A percentile compares a stretch with the other conserved stretches of the same genome.
These are phyloP conservation scores for Syngnathus scovelli DNA, from an alignment of 2,113 vertebrate species.

Conservation along the genomic window DNA sequence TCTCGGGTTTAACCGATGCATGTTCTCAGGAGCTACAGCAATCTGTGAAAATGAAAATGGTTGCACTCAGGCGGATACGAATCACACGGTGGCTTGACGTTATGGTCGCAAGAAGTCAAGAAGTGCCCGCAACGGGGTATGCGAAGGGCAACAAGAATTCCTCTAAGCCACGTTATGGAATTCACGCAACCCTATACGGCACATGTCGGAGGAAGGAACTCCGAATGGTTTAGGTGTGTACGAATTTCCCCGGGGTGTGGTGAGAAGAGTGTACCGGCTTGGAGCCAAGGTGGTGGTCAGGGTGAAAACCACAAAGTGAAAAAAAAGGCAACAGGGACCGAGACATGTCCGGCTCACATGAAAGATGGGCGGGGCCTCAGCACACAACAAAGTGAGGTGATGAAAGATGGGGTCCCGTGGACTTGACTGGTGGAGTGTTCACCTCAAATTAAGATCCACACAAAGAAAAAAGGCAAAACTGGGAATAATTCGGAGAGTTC, in stretches of 20 bases:
- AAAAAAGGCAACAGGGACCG: constrained; percentile 51
- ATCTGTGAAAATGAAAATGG: constrained; percentile 21
- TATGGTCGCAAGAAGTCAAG: constrained; percentile 45
- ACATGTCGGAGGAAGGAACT: constrained; percentile 52
- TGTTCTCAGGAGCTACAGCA: constrained; percentile 33
- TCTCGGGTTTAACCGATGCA: constrained; percentile 17
- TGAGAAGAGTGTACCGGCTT: constrained; percentile 49
- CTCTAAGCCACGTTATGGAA: constrained; percentile 56
- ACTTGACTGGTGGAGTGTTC: constrained; percentile 14
- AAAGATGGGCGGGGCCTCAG: constrained; percentile 46
- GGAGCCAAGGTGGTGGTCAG: constrained; percentile 58
- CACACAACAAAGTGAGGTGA: constrained; percentile 49
- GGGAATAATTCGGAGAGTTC: not conserved
- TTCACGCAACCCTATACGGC: constrained; percentile 27
- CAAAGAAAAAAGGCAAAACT: not conserved
- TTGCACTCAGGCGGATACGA: constrained; percentile 41
- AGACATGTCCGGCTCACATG: constrained; percentile 44
- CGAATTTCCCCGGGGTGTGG: constrained; percentile 54
- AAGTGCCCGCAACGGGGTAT: constrained; percentile 35
- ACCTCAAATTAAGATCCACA: constrained; percentile 16
- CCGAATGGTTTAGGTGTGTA: constrained; percentile 64
- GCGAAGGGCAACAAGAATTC: constrained; percentile 46
- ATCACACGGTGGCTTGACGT: constrained; percentile 51
- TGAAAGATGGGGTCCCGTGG: constrained; percentile 45
- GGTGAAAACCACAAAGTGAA: constrained; percentile 53